These are phyloP conservation scores for Clarias platycephalus DNA, from an alignment of 2,797 vertebrate genomes.

Conservation along the genomic window DNA sequence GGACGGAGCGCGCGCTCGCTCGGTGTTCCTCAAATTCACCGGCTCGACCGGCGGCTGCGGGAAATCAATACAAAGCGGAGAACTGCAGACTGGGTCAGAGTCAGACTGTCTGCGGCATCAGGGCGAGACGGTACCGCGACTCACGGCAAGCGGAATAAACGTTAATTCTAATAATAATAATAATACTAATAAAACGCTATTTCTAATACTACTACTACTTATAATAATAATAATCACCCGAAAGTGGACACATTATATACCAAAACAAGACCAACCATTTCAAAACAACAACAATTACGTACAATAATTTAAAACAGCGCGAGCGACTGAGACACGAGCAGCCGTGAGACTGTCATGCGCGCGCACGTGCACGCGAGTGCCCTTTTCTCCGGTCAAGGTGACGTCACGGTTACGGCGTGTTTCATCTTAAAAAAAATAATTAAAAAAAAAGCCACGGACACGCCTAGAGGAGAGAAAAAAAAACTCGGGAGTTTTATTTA, in stretches of 20 bases:
- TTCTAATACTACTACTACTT: background rate
- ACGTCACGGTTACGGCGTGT: background rate
- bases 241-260: conserved; percentile 43
- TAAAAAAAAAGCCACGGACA: background rate
- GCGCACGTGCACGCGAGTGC: background rate
- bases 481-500: background rate
- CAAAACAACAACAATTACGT: background rate
- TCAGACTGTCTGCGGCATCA: background rate
- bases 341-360: background rate
- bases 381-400: background rate
- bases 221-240: conserved; percentile 34
- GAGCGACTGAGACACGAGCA: background rate
- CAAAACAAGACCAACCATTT: background rate
- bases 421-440: too few relatives aligned
- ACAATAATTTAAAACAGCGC: background rate
- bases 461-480: background rate
- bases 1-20: background rate
- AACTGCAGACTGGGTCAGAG: background rate
- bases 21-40: background rate
- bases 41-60: background rate
- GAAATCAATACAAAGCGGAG: background rate
- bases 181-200: background rate
- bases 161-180: background rate
- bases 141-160: background rate
- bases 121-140: background rate